Percentiles rank a stretch among this genome's conserved stretches.
Evolutionary conservation across 2,113 vertebrate genomes (phyloP).

Genomic region (Garra rufa): DNA sequence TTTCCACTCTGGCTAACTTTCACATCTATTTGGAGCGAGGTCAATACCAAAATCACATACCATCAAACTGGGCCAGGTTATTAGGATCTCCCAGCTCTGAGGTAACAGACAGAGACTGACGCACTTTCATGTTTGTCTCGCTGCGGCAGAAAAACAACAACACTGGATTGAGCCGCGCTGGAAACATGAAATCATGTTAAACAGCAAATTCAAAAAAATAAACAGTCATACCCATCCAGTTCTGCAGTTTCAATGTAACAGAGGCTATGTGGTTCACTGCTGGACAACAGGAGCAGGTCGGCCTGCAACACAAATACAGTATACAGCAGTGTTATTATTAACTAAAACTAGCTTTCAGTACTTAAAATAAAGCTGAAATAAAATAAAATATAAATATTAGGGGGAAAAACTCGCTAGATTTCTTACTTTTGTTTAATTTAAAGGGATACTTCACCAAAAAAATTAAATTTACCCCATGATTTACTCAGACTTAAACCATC

Average conservation of each 20-base stretch:
- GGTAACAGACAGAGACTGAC: conserved; percentile 88
- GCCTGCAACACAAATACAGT: conserved; percentile 76
- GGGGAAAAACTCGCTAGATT: not conserved
- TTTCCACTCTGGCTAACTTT: not conserved
- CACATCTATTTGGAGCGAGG: not conserved
- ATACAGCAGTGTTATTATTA: not conserved
- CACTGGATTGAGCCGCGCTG: not conserved
- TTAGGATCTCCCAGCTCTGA: conserved; percentile 83
- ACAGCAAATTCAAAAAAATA: not conserved
- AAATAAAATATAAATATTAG: not conserved
- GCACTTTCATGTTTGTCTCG: conserved; percentile 96
- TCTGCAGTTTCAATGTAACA: conserved; percentile 97
- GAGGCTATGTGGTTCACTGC: conserved; percentile 93
- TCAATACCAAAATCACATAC: conserved; percentile 67
- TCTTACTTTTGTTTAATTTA: not conserved
- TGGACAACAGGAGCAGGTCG: conserved; percentile 93
- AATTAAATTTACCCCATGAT: no score
- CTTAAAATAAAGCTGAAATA: not conserved
- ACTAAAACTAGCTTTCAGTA: not conserved
- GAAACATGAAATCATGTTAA: conserved; percentile 18
- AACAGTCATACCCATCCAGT: conserved; percentile 86
- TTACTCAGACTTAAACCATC: no score
- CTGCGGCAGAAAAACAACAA: conserved; percentile 68
- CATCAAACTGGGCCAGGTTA: conserved; percentile 85
- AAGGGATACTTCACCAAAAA: no score